Evolutionary conservation across 2,113 vertebrate genomes (phyloP), one percentile per base, ranked within the genome.

Genomic region (Glaucidium brasilianum): DNA sequence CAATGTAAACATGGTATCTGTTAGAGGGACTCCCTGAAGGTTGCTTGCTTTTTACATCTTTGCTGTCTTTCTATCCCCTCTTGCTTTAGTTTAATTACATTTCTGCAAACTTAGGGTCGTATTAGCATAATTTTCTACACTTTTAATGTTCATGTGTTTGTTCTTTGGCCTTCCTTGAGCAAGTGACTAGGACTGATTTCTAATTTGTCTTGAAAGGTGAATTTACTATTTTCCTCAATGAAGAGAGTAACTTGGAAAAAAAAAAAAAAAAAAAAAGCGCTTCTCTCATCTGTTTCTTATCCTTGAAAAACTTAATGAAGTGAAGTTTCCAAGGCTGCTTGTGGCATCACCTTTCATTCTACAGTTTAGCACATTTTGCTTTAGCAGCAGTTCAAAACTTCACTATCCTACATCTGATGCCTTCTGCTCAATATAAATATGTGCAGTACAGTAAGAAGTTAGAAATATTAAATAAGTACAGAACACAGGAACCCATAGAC

Each of bases 321-420:
- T 64, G n/a, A 76, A 83, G 78, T 83, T 92, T 92, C 67, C 58
- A 73, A 73, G 88, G 53, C 52, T 92, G 78, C 35, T 76, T 75
- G 49, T 92, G 37, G 75, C 88, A 93, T 56, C 92, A 92, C 88
- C 90, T 94, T 91, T 90, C 88, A 60, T 78, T 92, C 67, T 79
- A 59, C 43, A 47, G 39, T 73, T 93, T 88, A 76, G 53, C 71
- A 95, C 82, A 58, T 94, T 96, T 92, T 92, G 45, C 82, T 93
- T 88, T 68, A 93, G 71, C 58, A 88, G 82, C 39, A 90, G 90
- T 92, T 96, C 94, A 92, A 29, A 85, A 90, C 85, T 93, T 96
- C 85, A 49, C 62, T 74, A 50, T 87, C 69, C 81, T 90, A 84
- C 71, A 90, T 88, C 85, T 92, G 88, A 90, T 76, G 67, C 90